Conservation (phyloP, 2,113 vertebrate species). For the Thalassarche chlororhynchos region DNA sequence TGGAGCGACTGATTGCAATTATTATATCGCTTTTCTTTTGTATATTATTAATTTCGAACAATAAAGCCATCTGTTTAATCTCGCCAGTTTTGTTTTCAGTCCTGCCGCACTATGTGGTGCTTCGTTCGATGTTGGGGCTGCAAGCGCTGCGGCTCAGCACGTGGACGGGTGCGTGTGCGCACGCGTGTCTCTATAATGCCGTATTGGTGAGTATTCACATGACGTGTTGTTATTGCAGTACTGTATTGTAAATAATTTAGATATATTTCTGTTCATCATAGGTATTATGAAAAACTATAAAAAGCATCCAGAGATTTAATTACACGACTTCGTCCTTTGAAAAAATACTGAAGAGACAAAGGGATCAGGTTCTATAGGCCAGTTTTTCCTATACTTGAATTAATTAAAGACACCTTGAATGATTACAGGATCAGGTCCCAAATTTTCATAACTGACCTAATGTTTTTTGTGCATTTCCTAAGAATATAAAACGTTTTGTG, state of each 20-base stretch:
- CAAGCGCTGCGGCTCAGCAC: too few species aligned
- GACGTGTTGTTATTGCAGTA: neutral
- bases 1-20: too few species aligned
- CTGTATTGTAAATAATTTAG: neutral
- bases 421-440: neutral
- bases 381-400: neutral
- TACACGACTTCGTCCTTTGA: fast-evolving
- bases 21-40: neutral
- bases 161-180: fast-evolving
- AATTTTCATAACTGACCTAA: neutral
- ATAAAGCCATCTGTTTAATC: neutral
- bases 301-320: neutral
- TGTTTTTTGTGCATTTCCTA: neutral
- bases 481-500: neutral
- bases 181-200: fast-evolving
- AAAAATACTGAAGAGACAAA: neutral
- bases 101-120: fast-evolving
- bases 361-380: neutral
- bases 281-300: neutral
- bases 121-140: too few species aligned
- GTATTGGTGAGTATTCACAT: fast-evolving
- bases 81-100: neutral
- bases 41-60: too few species aligned
- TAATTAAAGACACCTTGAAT: neutral
- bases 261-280: neutral